Base-by-base conservation (phyloP, 2,113 vertebrate genomes). In the Gracilinanus agilis region DNA sequence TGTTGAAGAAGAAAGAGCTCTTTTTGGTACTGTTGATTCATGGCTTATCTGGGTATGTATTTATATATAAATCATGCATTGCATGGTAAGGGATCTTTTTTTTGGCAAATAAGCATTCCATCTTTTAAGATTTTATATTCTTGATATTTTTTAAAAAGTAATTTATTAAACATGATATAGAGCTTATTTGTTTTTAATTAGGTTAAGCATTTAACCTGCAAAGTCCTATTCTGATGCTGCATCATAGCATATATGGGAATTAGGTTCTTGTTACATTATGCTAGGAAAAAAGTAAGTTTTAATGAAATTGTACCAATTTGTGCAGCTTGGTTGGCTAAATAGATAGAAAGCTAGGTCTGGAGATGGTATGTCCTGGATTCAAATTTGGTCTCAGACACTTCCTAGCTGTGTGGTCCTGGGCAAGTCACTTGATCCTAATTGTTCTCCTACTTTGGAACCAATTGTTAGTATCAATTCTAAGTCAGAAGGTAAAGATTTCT, bases 31-130 rank as follows among this genome's bases (percentile, higher is more conserved):
- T 0, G 97, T 99, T 97, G 99, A 99, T 98, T 99, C 99, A 90
- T 99, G 99, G 99, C 99, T 99, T 94, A 99, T 99, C 98, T 99
- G 99, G 99, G 99, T 99, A 98, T 92, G 99, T 98, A 96, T 94
- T 95, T 94, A 54, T 88, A 40, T 94, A 58, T 67, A 88, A 56
- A 61, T 34, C 67, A 44, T 90, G 21, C n/a, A 58, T 54, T n/a
- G 34, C 5, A 19, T 75, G 16, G 13, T 3, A 53, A 34, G 91
- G 34, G 95, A 93, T 53, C 23, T 44, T 92, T 56, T 90, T 49
- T 27, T 75, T 40, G 67, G 5, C 67, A 40, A 9, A 40, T 40
- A 34, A 21, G 16, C n/a, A 40, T 75, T 75, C 10, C 6, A 83
- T 83, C 67, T 23, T 40, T 40, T 83, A 83, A 40, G n/a, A 75